phyloP scores from a whole-genome alignment of 2,797 vertebrate species.

The Syndactyla subalaris region DNA sequence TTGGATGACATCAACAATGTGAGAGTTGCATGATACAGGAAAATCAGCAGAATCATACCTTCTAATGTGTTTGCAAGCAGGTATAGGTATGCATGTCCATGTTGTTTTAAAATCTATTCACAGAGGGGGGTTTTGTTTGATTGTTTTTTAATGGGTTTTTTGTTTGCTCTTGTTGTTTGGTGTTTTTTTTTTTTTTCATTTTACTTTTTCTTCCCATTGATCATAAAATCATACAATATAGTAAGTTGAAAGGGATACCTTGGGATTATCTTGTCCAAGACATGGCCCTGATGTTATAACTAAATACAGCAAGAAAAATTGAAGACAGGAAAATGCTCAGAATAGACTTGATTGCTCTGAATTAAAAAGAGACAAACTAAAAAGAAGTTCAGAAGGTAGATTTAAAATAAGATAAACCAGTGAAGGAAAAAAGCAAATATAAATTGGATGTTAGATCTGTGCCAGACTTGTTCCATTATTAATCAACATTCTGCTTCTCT shows the following conservation, averaged over 20 bases:
- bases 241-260: not conserved
- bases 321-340: not conserved
- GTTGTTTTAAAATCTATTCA: not conserved
- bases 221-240: not conserved
- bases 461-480: not conserved
- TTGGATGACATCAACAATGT: not conserved
- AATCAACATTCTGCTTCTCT: slow-evolving; percentile 31
- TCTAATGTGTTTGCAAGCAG: not conserved
- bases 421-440: slow-evolving; percentile 23
- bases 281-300: not conserved
- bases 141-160: not conserved
- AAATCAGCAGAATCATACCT: not conserved
- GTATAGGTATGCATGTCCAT: not conserved
- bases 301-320: not conserved
- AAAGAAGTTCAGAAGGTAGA: not conserved
- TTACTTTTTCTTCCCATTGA: not conserved
- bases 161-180: not conserved
- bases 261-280: accelerated
- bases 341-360: not conserved
- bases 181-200: not conserved
- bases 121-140: not conserved
- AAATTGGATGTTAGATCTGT: slow-evolving; percentile 26
- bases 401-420: not conserved
- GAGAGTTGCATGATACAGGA: not conserved
- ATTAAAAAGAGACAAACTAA: not conserved